These are phyloP conservation scores for Dufourea novaeangliae DNA, from an alignment of 1,140 invertebrate genomes.

Conservation along the genomic window DNA sequence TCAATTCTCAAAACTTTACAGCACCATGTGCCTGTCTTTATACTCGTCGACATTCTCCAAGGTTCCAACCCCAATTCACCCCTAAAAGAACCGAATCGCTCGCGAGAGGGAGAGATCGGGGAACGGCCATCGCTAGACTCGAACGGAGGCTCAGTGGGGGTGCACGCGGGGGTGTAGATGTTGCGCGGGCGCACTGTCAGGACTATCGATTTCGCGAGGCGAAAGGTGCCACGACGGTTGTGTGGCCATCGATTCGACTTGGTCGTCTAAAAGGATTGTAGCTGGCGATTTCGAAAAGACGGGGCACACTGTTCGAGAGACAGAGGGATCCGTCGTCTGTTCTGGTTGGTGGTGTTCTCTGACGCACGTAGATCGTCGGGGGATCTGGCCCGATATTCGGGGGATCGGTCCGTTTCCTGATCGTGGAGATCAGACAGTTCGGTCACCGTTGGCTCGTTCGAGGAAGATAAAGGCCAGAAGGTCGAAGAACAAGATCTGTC, in stretches of 20 bases:
- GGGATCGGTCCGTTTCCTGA: too few relatives aligned
- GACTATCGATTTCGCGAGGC: conserved; percentile 76
- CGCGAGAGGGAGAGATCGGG: background rate
- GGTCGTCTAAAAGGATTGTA: conserved; percentile 49
- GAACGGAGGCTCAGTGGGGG: conserved; percentile 11
- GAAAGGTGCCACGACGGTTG: conserved; percentile 69
- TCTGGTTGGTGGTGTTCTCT: too few relatives aligned
- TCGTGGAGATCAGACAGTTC: background rate
- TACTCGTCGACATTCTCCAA: too few relatives aligned
- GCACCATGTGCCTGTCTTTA: too few relatives aligned
- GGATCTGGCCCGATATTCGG: too few relatives aligned
- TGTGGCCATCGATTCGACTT: conserved; percentile 78
- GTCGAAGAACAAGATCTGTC: background rate
- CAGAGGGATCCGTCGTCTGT: background rate
- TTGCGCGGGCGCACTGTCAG: conserved; percentile 74
- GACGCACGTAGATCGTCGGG: background rate
- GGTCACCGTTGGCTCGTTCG: background rate
- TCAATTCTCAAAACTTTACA: too few relatives aligned
- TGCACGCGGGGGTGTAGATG: conserved; percentile 50
- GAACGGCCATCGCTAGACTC: background rate
- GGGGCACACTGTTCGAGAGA: background rate
- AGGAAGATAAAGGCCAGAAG: background rate
- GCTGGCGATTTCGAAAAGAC: conserved; percentile 43
- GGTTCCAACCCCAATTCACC: too few relatives aligned
- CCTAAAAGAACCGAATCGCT: background rate